Evolutionary conservation across 2,113 vertebrate genomes (phyloP), one percentile per base, ranked within the genome.

Genomic region (Protobothrops flavoviridis): DNA sequence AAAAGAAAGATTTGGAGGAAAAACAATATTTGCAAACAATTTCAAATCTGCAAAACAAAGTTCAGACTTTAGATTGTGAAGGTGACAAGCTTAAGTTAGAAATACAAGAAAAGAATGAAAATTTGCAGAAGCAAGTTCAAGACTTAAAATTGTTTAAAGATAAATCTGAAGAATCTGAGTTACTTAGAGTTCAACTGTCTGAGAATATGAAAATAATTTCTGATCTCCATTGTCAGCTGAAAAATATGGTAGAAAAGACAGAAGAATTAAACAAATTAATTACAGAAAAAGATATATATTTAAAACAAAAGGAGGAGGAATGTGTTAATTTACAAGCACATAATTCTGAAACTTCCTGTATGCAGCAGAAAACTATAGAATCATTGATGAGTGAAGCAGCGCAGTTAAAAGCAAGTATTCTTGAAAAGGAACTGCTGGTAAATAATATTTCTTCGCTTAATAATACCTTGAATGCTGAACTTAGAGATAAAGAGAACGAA

Each of bases 131-230:
- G 92, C 97, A 97, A 95, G 88, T 93, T 24, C 97, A 98, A 90
- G 97, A 98, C 33, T 92, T 98, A 91, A 95, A 96, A 92, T 90
- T 97, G 81, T 29, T 98, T 15, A 97, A 97, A 95, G 96, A 97
- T 92, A 98, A 96, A 92, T 95, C 95, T 81, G 97, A 97, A 45
- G 98, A 98, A 59, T 97, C 96, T 48, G 96, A 96, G 53, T 90
- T 97, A 23, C 96, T 98, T 91, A 97, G 97, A 95, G 93, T 96
- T 93, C 97, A 98, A 94, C 96, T 98, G 94, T 96, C 96, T 95
- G 97, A 97, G 96, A 97, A 98, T 94, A 96, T 98, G 95, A 97
- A 97, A 87, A 94, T 96, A 64, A 98, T 98, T 95, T 96, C 96
- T 93, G 94, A 97, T 94, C 97, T 98, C 91, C 97, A 98, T 0